Base-by-base conservation (phyloP, 2,113 vertebrate species). In the Corythaixoides concolor region DNA sequence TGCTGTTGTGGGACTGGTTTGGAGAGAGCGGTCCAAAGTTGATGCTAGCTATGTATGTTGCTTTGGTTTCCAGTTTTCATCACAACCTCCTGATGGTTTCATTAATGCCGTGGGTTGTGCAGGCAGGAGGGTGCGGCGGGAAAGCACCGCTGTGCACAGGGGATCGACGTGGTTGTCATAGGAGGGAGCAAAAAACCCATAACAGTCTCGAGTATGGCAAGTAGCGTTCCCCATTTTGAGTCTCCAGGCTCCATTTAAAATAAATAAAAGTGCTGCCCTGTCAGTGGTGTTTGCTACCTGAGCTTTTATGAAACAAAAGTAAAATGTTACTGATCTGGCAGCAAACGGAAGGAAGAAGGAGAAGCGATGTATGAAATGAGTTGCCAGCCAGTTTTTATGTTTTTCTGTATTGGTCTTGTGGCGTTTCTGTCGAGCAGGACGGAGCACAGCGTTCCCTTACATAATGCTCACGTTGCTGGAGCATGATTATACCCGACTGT, bases 91-190 rank as follows among this genome's bases (percentile, higher is more conserved):
- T 21, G 70, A 9, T 63, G 74, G 15, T 66, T 78, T 82, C 35
- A 6, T 15, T 24, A 4, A 11, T 1, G 3, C 21, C 3, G 2
- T 2, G 32, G 18, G 5, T 53, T 58, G n/a, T 16, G 15, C 19
- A 3, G 1, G 4, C 11, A 11, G 24, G 20, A 5, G 49, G 45
- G 9, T 26, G 32, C 0, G 0, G 4, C 67, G 62, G 62, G 45
- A 23, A 20, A 27, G 37, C 32, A 5, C 6, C 5, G 0, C 47
- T 16, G 23, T 18, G 27, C 33, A 1, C 0, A 4, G 39, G 30
- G 49, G 26, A 20, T n/a, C 52, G 3, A 26, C 59, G 15, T 12
- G 11, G 6, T 18, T 37, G 23, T 76, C 5, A 0, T n/a, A 20
- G 14, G 59, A 32, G 30, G 13, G 12, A 9, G 3, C 8, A 43